phyloP scores from a whole-genome alignment of 2,888 invertebrate genomes.

The Chrysotoxum bicinctum region DNA sequence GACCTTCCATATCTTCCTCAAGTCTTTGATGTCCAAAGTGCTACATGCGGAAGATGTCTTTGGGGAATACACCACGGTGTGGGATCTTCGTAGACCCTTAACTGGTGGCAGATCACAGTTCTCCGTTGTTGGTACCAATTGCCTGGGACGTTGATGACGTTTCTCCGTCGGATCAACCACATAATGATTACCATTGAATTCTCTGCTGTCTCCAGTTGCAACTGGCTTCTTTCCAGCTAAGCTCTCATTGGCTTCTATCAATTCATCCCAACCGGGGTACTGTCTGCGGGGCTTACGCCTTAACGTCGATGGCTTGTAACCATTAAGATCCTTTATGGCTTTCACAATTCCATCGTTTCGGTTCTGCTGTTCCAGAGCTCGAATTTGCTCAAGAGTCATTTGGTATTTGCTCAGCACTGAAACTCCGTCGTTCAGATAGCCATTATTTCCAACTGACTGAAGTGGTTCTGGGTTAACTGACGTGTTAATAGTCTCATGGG shows the following conservation, averaged over 20 bases:
- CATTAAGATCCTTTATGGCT: conserved; percentile 85
- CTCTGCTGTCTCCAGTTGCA: not conserved
- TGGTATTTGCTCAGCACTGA: conserved; percentile 85
- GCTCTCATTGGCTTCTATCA: conserved; percentile 74
- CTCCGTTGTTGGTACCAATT: conserved; percentile 76
- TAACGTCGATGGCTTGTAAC: conserved; percentile 84
- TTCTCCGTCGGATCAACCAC: conserved; percentile 78
- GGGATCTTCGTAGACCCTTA: conserved; percentile 78
- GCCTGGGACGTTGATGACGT: conserved; percentile 77
- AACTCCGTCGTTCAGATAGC: conserved; percentile 78
- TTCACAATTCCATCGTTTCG: conserved; percentile 80
- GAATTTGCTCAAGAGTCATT: conserved; percentile 83
- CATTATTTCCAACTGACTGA: conserved; percentile 73
- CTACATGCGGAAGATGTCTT: conserved; percentile 72
- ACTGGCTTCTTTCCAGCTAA: conserved; percentile 27
- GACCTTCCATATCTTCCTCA: conserved; percentile 74
- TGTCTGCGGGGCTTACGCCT: conserved; percentile 84
- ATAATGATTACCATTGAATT: conserved; percentile 75
- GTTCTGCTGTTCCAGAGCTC: conserved; percentile 83
- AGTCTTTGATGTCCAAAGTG: conserved; percentile 75
- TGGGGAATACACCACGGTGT: conserved; percentile 78
- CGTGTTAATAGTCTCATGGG: conserved; percentile 80
- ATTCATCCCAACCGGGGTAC: conserved; percentile 84
- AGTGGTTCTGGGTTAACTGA: conserved; percentile 41
- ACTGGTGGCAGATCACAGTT: conserved; percentile 74